These are phyloP conservation scores for Amblyjoppa fuscipennis DNA, from an alignment of 2,888 invertebrate species.

Conservation along the genomic window DNA sequence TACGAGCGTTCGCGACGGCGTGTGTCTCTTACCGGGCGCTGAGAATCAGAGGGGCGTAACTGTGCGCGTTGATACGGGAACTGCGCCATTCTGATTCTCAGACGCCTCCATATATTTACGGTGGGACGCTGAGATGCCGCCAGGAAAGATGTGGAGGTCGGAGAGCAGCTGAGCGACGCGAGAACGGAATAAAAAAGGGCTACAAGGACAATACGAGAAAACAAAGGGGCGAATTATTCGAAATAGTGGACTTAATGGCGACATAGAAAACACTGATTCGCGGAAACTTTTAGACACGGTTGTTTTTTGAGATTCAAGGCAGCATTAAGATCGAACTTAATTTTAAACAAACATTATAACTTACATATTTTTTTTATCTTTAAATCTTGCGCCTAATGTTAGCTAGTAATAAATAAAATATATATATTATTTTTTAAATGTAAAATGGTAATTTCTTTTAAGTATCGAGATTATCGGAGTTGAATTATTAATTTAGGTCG, in stretches of 20 bases:
- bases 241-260: not conserved
- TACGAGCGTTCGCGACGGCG: constrained; percentile 13
- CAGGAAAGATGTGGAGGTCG: not conserved
- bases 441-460: too few relatives aligned
- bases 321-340: not conserved
- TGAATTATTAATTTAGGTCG: too few relatives aligned
- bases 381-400: too few relatives aligned
- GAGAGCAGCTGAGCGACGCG: not conserved
- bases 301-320: not conserved
- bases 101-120: not conserved
- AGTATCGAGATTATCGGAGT: too few relatives aligned
- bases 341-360: not conserved
- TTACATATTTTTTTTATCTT: too few relatives aligned
- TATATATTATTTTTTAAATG: too few relatives aligned
- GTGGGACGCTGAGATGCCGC: not conserved
- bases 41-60: too few relatives aligned
- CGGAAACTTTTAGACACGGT: not conserved
- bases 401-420: too few relatives aligned
- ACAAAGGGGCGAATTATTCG: not conserved
- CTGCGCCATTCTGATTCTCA: too few relatives aligned
- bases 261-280: not conserved
- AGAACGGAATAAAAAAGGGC: not conserved
- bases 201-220: not conserved
- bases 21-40: not conserved
- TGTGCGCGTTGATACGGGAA: too few relatives aligned